phyloP scores from a whole-genome alignment of 2,113 vertebrate genomes.

The Zingel zingel region DNA sequence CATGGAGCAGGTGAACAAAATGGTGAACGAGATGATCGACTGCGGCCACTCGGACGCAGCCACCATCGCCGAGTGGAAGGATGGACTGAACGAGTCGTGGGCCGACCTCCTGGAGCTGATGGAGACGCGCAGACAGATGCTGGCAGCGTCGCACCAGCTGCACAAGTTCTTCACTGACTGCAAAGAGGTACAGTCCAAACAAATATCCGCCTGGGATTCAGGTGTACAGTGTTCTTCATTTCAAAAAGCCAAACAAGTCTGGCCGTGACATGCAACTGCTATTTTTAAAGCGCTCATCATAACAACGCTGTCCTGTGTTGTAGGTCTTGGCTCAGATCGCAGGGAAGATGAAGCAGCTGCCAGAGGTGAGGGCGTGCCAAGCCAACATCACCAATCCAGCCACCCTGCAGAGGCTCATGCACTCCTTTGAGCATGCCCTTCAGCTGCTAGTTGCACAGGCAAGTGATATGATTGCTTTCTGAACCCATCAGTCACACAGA shows the following conservation, averaged over 20 bases:
- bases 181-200: constrained; percentile 83
- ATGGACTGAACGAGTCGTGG: constrained; percentile 95
- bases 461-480: constrained; percentile 27
- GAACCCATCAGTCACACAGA: neutral
- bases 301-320: constrained; percentile 61
- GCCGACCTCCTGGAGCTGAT: constrained; percentile 95
- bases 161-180: constrained; percentile 94
- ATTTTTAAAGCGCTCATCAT: constrained; percentile 68
- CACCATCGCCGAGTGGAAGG: constrained; percentile 95
- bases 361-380: constrained; percentile 86
- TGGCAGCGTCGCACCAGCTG: constrained; percentile 91
- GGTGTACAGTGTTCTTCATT: neutral
- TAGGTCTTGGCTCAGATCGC: constrained; percentile 85
- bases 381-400: constrained; percentile 85
- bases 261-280: constrained; percentile 45
- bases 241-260: constrained; percentile 47
- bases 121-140: constrained; percentile 93
- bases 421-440: constrained; percentile 86
- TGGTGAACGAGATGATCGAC: constrained; percentile 94
- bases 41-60: constrained; percentile 91
- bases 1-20: constrained; percentile 88
- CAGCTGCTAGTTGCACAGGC: constrained; percentile 85
- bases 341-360: constrained; percentile 86
- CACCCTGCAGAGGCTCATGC: constrained; percentile 85
- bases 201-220: constrained; percentile 8